Evolutionary conservation across 2,113 vertebrate species (phyloP), one percentile per base, ranked within the genome.

Genomic region (Aphelocoma coerulescens): DNA sequence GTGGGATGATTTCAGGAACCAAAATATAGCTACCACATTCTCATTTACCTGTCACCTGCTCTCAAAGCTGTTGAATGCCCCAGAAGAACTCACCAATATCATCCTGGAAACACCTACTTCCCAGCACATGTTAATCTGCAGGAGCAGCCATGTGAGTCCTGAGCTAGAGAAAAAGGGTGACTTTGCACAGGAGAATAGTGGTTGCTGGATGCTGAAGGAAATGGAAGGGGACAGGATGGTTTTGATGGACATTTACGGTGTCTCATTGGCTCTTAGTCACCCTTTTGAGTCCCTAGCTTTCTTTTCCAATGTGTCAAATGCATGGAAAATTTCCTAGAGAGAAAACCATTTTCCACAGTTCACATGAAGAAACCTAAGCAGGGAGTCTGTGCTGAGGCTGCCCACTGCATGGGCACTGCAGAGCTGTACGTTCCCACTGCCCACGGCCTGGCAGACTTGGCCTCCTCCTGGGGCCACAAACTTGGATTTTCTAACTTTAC

Each of bases 351-450:
- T 30, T 21, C 30, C 24, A 35, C 24, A 21, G 44, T 55, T 52
- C 58, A 39, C 23, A 35, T 1, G 16, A 67, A 30, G 30, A 49
- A 22, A 48, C 27, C 54, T 16, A 57, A 46, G 30, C 44, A 61
- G 0, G 6, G 28, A 66, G 32, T 30, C 32, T 65, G 13, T 13
- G 51, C 16, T 1, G 1, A 74, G 65, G 65, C 26, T 92, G 88
- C 35, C 18, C 2, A 0, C 16, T 12, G 61, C 0, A 1, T 46
- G 74, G 26, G 10, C 51, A 35, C 75, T 55, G 23, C 54, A 49
- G 57, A 27, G 17, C 58, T 41, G 13, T 32, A 20, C 35, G 35
- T 1, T 69, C 44, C 44, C 49, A 14, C 14, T 41, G 52, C 35
- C 28, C 72, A 2, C 0, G 1, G 72, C 54, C 52, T 18, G 26